Base-by-base conservation (phyloP, 2,797 vertebrate genomes). In the Anableps anableps region DNA sequence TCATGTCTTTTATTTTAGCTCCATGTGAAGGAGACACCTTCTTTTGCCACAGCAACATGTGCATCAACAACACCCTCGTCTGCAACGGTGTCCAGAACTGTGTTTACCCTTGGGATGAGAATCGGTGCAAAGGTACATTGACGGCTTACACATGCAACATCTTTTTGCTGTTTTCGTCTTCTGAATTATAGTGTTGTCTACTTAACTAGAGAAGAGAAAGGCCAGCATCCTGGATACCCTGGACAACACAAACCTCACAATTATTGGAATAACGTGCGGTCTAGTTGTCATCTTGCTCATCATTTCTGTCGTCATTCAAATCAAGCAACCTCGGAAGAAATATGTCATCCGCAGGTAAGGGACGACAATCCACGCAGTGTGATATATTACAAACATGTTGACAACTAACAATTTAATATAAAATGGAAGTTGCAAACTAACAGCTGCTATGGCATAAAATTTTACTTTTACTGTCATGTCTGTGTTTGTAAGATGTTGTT, bases 31-130 rank as follows among this genome's bases (percentile, higher is more conserved):
- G 94, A 85, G 97, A 97, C 34, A 91, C 96, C 4, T 99, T 99
- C 95, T 99, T 99, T 94, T 99, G 98, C 92, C 98, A 99, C 77
- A 99, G 98, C 93, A 99, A 99, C 95, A 99, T 99, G 98, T 99
- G 98, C 90, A 99, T 99, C 93, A 99, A 99, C 91, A 96, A 97
- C 78, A 98, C 98, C 0, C 88, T 99, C 84, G 98, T 99, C 85
- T 99, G 98, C 96, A 99, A 99, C 2, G 98, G 98, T 45, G 96
- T 99, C 83, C 98, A 99, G 96, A 99, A 99, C 90, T 99, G 98
- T 85, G 98, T 99, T 76, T 99, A 98, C 88, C 98, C 98, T n/a
- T 99, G 98, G 98, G 98, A 99, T 78, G 98, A 99, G 94, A 99
- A 99, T 83, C 97, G 98, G 80, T 99, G 98, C 94, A 99, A 98